Evolutionary conservation across 2,113 vertebrate genomes (phyloP).

Genomic region (Eurypyga helias): DNA sequence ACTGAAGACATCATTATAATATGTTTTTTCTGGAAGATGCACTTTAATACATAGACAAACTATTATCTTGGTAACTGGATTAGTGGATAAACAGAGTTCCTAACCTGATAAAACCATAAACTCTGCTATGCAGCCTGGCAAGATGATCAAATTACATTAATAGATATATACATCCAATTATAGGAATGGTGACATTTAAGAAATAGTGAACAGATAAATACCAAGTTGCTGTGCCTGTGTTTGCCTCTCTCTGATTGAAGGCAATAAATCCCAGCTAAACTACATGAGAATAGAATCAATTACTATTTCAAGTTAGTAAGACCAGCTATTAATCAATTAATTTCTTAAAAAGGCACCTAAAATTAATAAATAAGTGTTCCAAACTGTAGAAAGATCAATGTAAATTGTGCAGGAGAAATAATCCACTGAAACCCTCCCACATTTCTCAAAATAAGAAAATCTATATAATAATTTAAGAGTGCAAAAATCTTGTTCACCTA

Average conservation of each 20-base stretch:
- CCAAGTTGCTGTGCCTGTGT: neutral
- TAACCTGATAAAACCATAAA: neutral
- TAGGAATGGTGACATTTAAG: neutral
- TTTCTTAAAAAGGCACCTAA: neutral
- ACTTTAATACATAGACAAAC: neutral
- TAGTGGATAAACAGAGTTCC: constrained; percentile 1
- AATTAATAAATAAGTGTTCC: neutral
- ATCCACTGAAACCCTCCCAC: neutral
- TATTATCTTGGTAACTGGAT: neutral
- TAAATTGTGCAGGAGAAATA: neutral
- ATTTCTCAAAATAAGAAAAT: neutral
- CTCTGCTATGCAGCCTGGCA: neutral
- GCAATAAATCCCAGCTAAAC: neutral
- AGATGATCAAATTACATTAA: constrained; percentile 23
- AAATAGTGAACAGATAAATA: neutral
- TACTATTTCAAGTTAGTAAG: neutral
- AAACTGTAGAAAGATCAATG: neutral
- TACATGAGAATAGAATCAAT: neutral
- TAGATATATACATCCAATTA: neutral
- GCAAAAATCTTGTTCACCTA: neutral
- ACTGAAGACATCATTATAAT: constrained; percentile 57
- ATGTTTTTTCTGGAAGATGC: neutral
- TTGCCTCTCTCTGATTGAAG: neutral
- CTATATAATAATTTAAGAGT: neutral
- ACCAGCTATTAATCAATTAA: neutral